Base-by-base conservation (phyloP, 2,113 vertebrate species). In the Felis chaus region DNA sequence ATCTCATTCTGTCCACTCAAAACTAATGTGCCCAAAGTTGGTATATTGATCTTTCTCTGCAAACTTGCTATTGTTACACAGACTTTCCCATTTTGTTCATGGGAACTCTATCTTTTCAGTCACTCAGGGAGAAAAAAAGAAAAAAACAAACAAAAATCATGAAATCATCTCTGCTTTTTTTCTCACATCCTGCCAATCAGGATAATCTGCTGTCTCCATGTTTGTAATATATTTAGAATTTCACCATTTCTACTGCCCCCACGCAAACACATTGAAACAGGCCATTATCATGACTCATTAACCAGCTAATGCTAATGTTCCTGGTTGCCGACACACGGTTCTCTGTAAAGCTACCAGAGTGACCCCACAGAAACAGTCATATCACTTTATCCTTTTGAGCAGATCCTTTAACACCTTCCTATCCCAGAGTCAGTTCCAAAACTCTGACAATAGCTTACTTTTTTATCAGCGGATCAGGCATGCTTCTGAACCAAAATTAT, bases 281-380 rank as follows among this genome's bases (percentile, higher is more conserved):
- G 76, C 31, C 31, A 89, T 95, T 85, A 84, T 36, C 63, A 53
- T 81, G 97, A 91, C 57, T 88, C 94, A 76, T 95, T 85, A 95
- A 48, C 86, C 39, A n/a, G 50, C 41, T 93, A 89, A 78, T 78
- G 41, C 41, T 31, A 91, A 88, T 94, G 36, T 6, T 48, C 27
- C 76, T 48, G 18, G 3, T 85, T 95, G 63, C 57, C 73, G 94
- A 71, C 33, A 66, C 36, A 89, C 65, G 81, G 16, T 93, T 41
- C 61, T 63, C n/a, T 25, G 21, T 69, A 88, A 83, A 82, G 39
- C 45, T 14, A 95, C 33, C 39, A 39, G 61, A 48, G 50, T 63
- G 29, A 91, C 68, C 14, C 29, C 76, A 79, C n/a, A 55, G 41
- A 53, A 45, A 78, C 1, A 81, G 68, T 55, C 14, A 36, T 29